Base-by-base conservation (phyloP, 2,113 vertebrate genomes). In the Symphodus melops region DNA sequence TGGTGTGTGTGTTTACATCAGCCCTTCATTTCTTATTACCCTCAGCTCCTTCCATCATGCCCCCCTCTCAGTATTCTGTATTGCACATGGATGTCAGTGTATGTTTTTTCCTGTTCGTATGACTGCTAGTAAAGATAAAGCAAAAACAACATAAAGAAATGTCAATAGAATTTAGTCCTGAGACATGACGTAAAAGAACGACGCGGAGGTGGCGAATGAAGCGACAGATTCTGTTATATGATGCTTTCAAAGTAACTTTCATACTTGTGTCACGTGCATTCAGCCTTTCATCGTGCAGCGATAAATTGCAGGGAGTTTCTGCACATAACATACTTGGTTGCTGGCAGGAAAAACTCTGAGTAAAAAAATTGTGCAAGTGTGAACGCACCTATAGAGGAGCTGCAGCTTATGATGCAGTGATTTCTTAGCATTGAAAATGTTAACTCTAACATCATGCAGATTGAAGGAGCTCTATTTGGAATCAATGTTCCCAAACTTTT, bases 1-100 rank as follows among this genome's bases (percentile, higher is more conserved):
- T 52, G 58, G 8, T 41, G 11, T 41, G 39, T 10, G 39, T 10
- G 39, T 42, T 20, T 36, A 60, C 37, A 48, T 68, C 10, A 37
- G 6, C 67, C 41, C 25, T 72, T 54, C 72, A 68, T 53, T 77
- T 58, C 46, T 13, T 75, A 59, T 64, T 9, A 33, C 39, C 16
- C 25, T 46, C 23, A 9, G 36, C 61, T 64, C 23, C 13, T 16
- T 58, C 56, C 37, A 1, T 28, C 8, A 13, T 25, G 46, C 65
- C 58, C 67, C 72, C 77, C 48, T 58, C 36, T 39, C 37, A 56
- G 33, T 68, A 59, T 76, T 79, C 28, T 33, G 28, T 33, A 33
- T 33, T 73, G 65, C 54, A 76, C 71, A 67, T 74, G 56, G 14
- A 9, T 8, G 61, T 81, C 61, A n/a, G 53, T 77, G 36, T 75